Conservation (phyloP, 1,140 invertebrate genomes). For the Papilio helenus region DNA sequence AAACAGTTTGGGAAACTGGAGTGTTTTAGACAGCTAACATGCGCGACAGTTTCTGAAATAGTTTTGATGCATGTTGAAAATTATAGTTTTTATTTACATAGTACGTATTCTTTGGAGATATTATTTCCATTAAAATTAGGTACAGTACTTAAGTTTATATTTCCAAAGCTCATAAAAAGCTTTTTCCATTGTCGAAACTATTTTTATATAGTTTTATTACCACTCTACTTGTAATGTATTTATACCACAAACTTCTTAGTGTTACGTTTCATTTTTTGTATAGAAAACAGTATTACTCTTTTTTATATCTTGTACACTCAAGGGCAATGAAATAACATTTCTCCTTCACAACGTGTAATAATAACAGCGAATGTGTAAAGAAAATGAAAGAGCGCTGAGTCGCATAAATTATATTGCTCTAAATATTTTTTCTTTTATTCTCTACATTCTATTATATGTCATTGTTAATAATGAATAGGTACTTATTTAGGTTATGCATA, state of each 20-base stretch:
- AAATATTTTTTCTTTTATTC: neutral
- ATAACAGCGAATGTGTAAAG: slow-evolving; percentile 12
- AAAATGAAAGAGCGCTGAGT: slow-evolving; percentile 5
- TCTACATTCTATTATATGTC: neutral
- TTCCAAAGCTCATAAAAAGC: neutral
- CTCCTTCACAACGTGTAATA: slow-evolving; percentile 20
- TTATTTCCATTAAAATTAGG: neutral
- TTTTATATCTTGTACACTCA: slow-evolving; percentile 9
- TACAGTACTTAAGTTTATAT: neutral
- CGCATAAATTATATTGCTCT: slow-evolving; percentile 10
- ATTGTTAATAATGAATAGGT: neutral
- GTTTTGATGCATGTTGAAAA: no score
- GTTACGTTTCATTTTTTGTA: slow-evolving; percentile 15
- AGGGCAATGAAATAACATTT: slow-evolving; percentile 15
- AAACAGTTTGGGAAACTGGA: no score
- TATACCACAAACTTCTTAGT: neutral
- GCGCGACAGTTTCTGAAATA: no score
- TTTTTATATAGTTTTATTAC: neutral
- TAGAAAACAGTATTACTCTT: slow-evolving; percentile 11
- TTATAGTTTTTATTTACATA: no score
- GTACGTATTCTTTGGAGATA: no score
- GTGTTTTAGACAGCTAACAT: no score
- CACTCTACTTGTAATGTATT: neutral
- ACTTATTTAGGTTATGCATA: neutral
- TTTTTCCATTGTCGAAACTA: neutral